Base-by-base conservation (phyloP, 2,113 vertebrate species). In the Tragulus kanchil region DNA sequence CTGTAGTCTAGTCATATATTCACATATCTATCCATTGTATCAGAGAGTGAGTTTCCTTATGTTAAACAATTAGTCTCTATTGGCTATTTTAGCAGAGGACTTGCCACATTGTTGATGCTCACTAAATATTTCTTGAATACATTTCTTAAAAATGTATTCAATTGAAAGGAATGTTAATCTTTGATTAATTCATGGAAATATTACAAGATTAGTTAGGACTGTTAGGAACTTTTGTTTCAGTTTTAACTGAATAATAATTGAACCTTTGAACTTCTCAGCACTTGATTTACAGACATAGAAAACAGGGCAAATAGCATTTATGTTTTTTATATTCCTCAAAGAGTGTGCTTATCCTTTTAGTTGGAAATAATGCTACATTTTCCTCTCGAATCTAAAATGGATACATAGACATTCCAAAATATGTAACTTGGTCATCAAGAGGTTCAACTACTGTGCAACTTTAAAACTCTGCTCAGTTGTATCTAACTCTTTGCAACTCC, bases 251-350 rank as follows among this genome's bases (percentile, higher is more conserved):
- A n/a, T 52, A 86, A 56, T 73, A 78, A 77, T 65, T 71, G 50
- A 86, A 83, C 2, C 6, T 65, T 3, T 50, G 7, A 95, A 58
- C 16, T 78, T 82, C 26, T 83, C 28, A 90, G 25, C 56, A 21
- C 6, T 89, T 85, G 21, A 61, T 42, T 95, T 86, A 71, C 15
- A 95, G 7, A 65, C 9, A 65, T 83, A 69, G 31, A 92, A 96
- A 89, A 1, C 1, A 11, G 17, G 26, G 17, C 4, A n/a, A 56
- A 69, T 64, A 90, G 23, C 14, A 42, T 15, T 62, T 64, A 25
- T 52, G 9, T 73, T 71, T 23, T 61, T 71, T 36, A 36, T 36
- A 36, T 36, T 36, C 36, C 36, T 36, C 36, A 36, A 36, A 36
- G 36, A 36, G 36, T 36, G 36, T 36, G 36, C 36, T 36, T 36